Evolutionary conservation across 2,113 vertebrate genomes (phyloP).

Genomic region (Pardalotus punctatus): DNA sequence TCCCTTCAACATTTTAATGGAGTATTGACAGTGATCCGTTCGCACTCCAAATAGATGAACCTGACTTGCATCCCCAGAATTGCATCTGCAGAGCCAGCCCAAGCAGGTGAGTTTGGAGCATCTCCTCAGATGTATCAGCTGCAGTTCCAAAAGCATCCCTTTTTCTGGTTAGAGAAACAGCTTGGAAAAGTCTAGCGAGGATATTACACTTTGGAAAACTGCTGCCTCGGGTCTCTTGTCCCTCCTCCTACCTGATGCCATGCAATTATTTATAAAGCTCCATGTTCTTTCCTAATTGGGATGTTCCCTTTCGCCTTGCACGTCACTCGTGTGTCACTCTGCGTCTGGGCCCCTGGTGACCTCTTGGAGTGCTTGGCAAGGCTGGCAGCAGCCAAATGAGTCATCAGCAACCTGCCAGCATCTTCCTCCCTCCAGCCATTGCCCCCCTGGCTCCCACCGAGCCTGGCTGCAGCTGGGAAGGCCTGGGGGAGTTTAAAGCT

Average conservation of each 20-base stretch:
- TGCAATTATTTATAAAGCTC: conserved; percentile 37
- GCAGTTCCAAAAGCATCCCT: not conserved
- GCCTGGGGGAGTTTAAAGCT: conserved; percentile 72
- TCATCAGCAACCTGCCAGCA: not conserved
- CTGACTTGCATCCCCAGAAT: not conserved
- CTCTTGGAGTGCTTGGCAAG: not conserved
- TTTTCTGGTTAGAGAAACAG: not conserved
- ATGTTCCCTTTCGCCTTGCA: not conserved
- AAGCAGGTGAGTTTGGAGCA: not conserved
- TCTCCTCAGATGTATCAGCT: not conserved
- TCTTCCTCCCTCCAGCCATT: not conserved
- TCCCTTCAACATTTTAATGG: conserved; percentile 38
- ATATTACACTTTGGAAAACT: not conserved
- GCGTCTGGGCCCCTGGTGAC: not conserved
- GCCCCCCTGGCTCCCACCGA: not conserved
- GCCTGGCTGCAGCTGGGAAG: not conserved
- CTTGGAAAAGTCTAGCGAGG: not conserved
- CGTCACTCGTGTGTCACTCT: conserved; percentile 6
- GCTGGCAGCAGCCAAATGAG: not conserved
- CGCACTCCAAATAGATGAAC: not conserved
- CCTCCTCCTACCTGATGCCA: conserved; percentile 44
- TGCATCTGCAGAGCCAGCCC: not conserved
- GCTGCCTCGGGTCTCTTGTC: not conserved
- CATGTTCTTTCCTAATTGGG: not conserved
- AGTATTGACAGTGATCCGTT: conserved; percentile 1